Base-by-base conservation (phyloP, 1,140 invertebrate genomes). In the Neuroterus valhalla region DNA sequence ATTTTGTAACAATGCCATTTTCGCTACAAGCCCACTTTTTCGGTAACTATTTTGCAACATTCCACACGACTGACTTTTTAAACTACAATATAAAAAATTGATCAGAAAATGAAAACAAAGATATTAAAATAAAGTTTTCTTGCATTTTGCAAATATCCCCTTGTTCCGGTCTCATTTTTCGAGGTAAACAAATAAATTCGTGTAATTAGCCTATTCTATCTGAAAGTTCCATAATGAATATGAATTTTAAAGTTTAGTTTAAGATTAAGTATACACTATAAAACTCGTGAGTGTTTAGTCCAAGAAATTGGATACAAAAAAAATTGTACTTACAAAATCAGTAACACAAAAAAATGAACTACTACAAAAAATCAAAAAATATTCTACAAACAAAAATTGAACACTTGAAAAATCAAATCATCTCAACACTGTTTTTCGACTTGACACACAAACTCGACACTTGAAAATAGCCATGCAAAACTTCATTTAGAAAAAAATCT, bases 391-490 rank as follows among this genome's bases (percentile, higher is more conserved):
- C 31, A 14, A 62, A 52, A 52, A 23, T 15, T 26, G n/a, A 15
- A 31, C 23, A 62, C n/a, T 8, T 38, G 31, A 38, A 10, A 10
- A 38, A 10, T 38, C 31, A 38, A 38, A 38, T 38, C 31, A 38
- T 8, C 31, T 38, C 31, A 38, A 38, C 6, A 38, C 31, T 38
- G 31, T 38, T 38, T 26, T 23, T 62, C 23, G 31, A 62, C 11
- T 38, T 38, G 55, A 38, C 55, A 31, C 14, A 26, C 55, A 62
- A 31, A 31, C 23, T 15, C n/a, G 12, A 62, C 19, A 26, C 15
- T 62, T 55, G 15, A 14, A 62, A 21, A 23, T 62, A 62, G 55
- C 55, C 55, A 62, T 62, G 55, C 55, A 62, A 23, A 62, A 31
- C 14, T 52, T 52, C 19, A 52, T 62, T 62, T 55, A 55, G n/a